These are phyloP conservation scores for Parotia lawesii DNA, from an alignment of 2,113 vertebrate genomes.

Conservation along the genomic window DNA sequence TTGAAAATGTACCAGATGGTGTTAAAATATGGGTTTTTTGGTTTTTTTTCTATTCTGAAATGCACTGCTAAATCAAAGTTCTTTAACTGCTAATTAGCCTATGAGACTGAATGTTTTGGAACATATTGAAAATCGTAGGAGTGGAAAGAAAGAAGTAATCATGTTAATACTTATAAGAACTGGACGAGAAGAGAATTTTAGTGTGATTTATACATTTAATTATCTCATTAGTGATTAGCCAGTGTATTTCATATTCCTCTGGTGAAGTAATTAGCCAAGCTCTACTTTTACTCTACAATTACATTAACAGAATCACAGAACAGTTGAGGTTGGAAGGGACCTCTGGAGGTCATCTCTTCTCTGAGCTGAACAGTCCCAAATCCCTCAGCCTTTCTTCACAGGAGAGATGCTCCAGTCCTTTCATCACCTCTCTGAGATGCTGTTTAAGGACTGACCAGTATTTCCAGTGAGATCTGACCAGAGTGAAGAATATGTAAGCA, in stretches of 20 bases:
- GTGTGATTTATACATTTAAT: conserved; percentile 23
- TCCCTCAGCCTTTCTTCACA: neutral
- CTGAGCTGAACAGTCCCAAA: neutral
- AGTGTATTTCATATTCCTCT: neutral
- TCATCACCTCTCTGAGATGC: neutral
- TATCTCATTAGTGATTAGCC: conserved; percentile 7
- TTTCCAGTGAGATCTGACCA: neutral
- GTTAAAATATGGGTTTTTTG: neutral
- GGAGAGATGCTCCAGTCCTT: neutral
- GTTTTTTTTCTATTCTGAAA: neutral
- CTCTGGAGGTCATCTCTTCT: neutral
- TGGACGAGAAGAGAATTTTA: neutral
- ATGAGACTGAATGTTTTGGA: conserved; percentile 18
- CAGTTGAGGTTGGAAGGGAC: neutral
- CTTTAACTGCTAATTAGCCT: neutral
- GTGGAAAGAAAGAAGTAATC: conserved; percentile 1
- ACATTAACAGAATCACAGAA: neutral
- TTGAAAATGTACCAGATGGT: neutral
- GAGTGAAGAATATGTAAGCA: neutral
- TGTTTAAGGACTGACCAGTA: neutral
- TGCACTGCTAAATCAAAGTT: neutral
- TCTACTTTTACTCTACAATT: neutral
- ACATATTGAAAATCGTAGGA: neutral
- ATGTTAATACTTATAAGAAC: neutral
- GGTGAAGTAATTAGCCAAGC: conserved; percentile 2